phyloP scores from a whole-genome alignment of 2,888 invertebrate genomes.

The Eupsilia transversa region DNA sequence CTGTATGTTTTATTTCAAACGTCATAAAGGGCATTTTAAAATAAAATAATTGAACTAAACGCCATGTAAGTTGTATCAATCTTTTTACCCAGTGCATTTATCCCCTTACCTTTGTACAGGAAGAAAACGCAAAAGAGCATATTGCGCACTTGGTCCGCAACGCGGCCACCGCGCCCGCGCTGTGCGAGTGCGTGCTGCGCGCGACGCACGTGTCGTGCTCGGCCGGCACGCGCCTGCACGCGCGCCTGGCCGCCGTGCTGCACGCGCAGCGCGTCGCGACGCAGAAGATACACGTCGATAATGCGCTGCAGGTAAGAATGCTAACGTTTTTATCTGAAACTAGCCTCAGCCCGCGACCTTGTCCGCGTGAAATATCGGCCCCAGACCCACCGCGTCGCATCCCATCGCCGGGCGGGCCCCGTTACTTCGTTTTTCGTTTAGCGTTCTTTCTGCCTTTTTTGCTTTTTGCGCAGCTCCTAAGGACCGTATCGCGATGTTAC shows the following conservation, averaged over 20 bases:
- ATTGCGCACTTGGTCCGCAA: conserved; percentile 70
- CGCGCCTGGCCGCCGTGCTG: conserved; percentile 73
- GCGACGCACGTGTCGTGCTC: conserved; percentile 73
- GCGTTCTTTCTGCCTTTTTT: too few relatives aligned
- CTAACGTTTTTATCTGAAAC: too few relatives aligned
- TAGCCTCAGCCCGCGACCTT: too few relatives aligned
- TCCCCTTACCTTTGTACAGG: conserved; percentile 62
- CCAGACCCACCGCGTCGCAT: too few relatives aligned
- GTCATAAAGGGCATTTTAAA: not conserved
- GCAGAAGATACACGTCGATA: conserved; percentile 84
- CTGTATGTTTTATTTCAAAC: not conserved
- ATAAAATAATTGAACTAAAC: not conserved
- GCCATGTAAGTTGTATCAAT: not conserved
- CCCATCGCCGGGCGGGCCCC: too few relatives aligned
- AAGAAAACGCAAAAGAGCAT: conserved; percentile 72
- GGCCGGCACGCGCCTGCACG: conserved; percentile 65
- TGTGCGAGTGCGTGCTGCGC: conserved; percentile 77
- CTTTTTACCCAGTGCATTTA: not conserved
- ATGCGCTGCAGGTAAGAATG: conserved; percentile 81
- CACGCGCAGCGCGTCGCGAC: conserved; percentile 70
- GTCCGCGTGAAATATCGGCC: too few relatives aligned
- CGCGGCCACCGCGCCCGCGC: conserved; percentile 72
- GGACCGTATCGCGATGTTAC: too few relatives aligned
- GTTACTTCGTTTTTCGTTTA: too few relatives aligned
- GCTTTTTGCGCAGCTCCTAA: too few relatives aligned